A percentile compares a stretch with the other conserved stretches of the same genome.
Evolutionary conservation across 2,797 vertebrate species (phyloP).

Genomic region (Crocidura indochinensis): DNA sequence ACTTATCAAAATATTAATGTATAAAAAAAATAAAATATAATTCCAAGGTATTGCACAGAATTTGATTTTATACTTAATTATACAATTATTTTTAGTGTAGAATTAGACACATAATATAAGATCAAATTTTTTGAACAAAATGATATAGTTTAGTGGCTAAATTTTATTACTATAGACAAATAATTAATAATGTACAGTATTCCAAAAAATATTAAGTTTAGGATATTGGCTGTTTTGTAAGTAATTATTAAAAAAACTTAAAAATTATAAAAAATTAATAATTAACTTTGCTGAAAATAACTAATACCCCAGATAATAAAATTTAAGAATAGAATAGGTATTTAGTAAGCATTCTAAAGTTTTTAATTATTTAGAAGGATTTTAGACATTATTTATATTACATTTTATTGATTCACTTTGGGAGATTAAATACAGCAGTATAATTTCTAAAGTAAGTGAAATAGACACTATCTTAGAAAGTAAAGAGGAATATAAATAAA

Average conservation of each 20-base stretch:
- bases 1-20: conserved; percentile 1
- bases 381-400: not conserved
- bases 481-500: conserved; percentile 37
- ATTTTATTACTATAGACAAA: conserved; percentile 19
- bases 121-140: not conserved
- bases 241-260: conserved; percentile 6
- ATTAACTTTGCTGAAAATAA: conserved; percentile 2
- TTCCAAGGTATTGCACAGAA: not conserved
- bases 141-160: not conserved
- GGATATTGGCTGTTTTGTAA: not conserved
- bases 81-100: not conserved
- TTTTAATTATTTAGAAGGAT: conserved; percentile 2
- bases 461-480: conserved; percentile 23
- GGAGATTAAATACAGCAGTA: conserved; percentile 1
- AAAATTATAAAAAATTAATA: not conserved
- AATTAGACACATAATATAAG: not conserved
- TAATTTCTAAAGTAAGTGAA: conserved; percentile 45
- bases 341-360: conserved; percentile 8
- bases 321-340: conserved; percentile 25
- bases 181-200: not conserved
- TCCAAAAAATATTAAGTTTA: not conserved
- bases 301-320: not conserved
- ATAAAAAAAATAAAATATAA: conserved; percentile 4
- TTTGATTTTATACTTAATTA: not conserved
- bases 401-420: conserved; percentile 34